Evolutionary conservation across 35 echinoderm and acorn worm genomes (phyloP).

Genomic region (Lytechinus variegatus): DNA sequence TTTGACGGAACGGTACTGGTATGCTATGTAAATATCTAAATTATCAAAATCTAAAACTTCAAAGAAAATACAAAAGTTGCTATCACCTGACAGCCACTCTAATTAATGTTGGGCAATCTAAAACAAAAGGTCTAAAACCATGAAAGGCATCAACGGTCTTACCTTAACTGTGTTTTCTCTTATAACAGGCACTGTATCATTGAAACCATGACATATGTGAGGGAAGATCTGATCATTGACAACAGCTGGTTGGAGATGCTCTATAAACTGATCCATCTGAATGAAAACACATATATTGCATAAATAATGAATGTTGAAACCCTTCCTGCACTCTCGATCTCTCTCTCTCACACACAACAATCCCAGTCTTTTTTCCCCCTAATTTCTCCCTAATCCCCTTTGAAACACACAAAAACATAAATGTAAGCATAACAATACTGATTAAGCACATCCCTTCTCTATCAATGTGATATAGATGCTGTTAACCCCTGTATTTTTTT

Average conservation of each 20-base stretch:
- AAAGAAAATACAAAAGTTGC: too few relatives aligned
- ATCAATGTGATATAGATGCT: too few relatives aligned
- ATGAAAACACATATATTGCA: neutral
- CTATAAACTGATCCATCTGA: slow-evolving; percentile 93
- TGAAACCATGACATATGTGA: slow-evolving; percentile 96
- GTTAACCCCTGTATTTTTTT: too few relatives aligned
- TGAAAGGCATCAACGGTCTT: neutral
- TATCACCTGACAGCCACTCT: neutral
- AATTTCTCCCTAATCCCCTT: too few relatives aligned
- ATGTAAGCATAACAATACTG: too few relatives aligned
- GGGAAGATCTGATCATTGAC: slow-evolving; percentile 97
- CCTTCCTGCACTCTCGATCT: neutral
- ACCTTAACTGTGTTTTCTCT: slow-evolving; percentile 96
- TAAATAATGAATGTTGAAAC: neutral
- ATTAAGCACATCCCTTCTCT: too few relatives aligned
- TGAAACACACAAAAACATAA: too few relatives aligned
- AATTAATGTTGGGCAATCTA: neutral
- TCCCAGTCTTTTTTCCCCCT: neutral
- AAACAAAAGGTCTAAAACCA: neutral
- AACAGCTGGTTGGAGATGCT: slow-evolving; percentile 75
- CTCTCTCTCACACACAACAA: neutral
- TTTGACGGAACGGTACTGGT: too few relatives aligned
- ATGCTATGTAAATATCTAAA: too few relatives aligned
- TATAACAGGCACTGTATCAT: slow-evolving; percentile 90
- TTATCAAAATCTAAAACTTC: too few relatives aligned